Conservation (phyloP, 1,140 invertebrate species). For the Zophobas morio region DNA sequence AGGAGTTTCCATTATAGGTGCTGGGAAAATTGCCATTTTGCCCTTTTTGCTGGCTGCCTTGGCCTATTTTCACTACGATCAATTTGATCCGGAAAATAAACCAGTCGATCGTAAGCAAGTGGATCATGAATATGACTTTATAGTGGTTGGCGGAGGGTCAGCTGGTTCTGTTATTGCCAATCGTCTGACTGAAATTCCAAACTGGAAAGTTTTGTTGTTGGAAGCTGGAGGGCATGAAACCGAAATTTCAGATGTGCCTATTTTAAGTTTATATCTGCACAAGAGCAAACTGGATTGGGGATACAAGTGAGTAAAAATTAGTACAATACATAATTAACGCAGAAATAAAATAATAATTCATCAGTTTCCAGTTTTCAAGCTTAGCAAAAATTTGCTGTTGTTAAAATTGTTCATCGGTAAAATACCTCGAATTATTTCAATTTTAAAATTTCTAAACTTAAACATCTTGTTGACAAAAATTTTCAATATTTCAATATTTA, state of each 20-base stretch:
- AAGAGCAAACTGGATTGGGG: constrained; percentile 95
- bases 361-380: too few relatives aligned
- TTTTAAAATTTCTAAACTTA: too few relatives aligned
- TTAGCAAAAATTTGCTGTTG: too few relatives aligned
- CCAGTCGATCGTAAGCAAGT: constrained; percentile 77
- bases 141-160: constrained; percentile 87
- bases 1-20: constrained; percentile 77
- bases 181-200: constrained; percentile 82
- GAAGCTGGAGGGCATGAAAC: constrained; percentile 92
- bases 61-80: constrained; percentile 88
- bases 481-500: too few relatives aligned
- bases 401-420: too few relatives aligned
- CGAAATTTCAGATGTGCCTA: constrained; percentile 86
- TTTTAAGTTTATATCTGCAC: constrained; percentile 88
- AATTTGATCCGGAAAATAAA: constrained; percentile 88
- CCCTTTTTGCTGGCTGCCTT: constrained; percentile 84
- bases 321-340: not conserved
- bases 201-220: constrained; percentile 85
- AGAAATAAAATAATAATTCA: too few relatives aligned
- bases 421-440: too few relatives aligned
- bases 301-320: constrained; percentile 75
- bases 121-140: constrained; percentile 82
- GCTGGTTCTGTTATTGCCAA: constrained; percentile 91
- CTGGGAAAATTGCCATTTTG: constrained; percentile 81
- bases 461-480: too few relatives aligned